Conservation (phyloP, 2,113 vertebrate species). For the Pteropus alecto region DNA sequence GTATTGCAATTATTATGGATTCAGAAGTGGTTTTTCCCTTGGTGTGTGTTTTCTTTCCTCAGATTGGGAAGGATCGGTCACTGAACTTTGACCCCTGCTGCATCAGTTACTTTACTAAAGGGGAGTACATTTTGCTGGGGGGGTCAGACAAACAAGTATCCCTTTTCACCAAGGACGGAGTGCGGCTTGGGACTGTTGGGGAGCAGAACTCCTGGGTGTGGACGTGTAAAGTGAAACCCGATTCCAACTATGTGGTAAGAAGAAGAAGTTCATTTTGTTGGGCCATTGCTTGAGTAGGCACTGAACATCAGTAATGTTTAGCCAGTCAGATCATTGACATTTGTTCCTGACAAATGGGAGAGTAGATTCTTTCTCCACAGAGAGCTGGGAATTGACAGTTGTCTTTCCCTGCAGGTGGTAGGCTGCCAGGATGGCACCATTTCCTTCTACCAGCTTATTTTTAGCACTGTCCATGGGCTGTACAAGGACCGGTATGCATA, state of each 20-base stretch:
- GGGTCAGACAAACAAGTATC: constrained; percentile 96
- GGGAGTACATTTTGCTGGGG: constrained; percentile 95
- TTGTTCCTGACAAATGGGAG: not conserved
- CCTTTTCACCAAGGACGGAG: constrained; percentile 96
- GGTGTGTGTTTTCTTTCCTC: constrained; percentile 28
- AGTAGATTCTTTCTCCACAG: not conserved
- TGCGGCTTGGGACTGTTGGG: constrained; percentile 91
- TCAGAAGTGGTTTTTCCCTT: not conserved
- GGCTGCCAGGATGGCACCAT: constrained; percentile 98
- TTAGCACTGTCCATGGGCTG: constrained; percentile 97
- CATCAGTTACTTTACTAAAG: constrained; percentile 96
- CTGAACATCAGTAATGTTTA: not conserved
- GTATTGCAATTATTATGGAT: not conserved
- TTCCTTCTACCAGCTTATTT: constrained; percentile 96
- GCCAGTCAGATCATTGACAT: not conserved
- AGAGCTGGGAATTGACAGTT: not conserved
- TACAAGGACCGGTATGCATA: constrained; percentile 98
- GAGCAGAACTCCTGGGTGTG: constrained; percentile 97
- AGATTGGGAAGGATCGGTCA: constrained; percentile 94
- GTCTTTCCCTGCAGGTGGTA: constrained; percentile 85
- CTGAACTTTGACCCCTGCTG: constrained; percentile 97
- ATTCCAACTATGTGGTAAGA: constrained; percentile 97
- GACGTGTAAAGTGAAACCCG: constrained; percentile 94
- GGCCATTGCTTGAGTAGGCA: not conserved
- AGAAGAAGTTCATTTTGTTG: not conserved